Evolutionary conservation across 92 coral and sea anemone species (phyloP), one percentile per base, ranked within the genome.

Genomic region (Bergia sp.): DNA sequence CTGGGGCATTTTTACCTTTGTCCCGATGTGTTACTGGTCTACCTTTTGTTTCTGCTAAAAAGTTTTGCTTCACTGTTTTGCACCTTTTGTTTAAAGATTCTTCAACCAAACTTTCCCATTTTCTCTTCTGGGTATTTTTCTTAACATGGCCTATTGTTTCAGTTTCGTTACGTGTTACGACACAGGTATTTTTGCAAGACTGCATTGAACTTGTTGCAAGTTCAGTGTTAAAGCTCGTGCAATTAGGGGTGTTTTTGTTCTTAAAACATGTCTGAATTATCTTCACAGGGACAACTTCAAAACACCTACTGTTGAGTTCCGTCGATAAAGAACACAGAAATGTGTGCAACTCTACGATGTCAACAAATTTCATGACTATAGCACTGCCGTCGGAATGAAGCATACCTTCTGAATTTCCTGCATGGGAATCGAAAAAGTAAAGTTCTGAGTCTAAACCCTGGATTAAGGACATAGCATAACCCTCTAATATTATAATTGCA

Each of bases 321-420:
- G 69, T 64, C 29, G 29, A 29, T 29, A 29, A 29, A 29, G 29
- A 29, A 29, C 29, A 29, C 29, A 29, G 29, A 29, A 64, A 64
- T 64, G 69, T 64, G 23, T 64, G 69, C 69, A 64, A 64, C 10
- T 64, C 69, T 64, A 64, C 21, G 69, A 64, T 64, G 20, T 64
- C 69, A 64, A 64, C 69, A 64, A 64, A 64, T 64, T 64, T 64
- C 69, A 64, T 64, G 69, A 64, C 69, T 64, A 21, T 64, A 64
- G 69, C 69, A 64, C 69, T 64, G 69, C 69, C 69, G 12, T 64
- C 69, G 69, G 69, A 64, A 64, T 13, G 20, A 64, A 18, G 69
- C 69, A 64, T 64, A 7, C 69, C 69, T 15, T 64, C 69, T 64
- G 69, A 64, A 64, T 13, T 64, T 64, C 69, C 12, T 64, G 20